These are phyloP conservation scores for Aptenodytes forsteri DNA, from an alignment of 2,113 vertebrate genomes.

Conservation along the genomic window DNA sequence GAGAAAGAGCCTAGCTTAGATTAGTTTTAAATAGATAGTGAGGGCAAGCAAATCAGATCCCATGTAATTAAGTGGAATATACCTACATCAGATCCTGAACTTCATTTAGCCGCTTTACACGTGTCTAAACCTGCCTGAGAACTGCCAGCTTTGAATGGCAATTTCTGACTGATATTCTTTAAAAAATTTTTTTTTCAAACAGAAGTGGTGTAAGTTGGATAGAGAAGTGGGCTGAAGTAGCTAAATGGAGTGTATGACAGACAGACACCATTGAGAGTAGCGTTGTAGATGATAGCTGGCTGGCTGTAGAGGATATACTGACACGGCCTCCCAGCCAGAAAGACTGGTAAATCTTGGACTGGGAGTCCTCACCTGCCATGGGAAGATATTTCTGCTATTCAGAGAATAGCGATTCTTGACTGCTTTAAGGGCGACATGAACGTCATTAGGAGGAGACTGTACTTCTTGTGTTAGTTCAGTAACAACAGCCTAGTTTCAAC, in stretches of 20 bases:
- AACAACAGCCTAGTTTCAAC: background rate
- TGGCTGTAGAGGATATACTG: background rate
- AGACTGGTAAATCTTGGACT: background rate
- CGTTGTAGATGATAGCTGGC: background rate
- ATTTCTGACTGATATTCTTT: background rate
- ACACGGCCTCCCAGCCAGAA: background rate
- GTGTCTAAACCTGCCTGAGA: background rate
- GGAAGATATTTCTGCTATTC: background rate
- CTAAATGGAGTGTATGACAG: background rate
- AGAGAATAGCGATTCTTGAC: rapidly evolving
- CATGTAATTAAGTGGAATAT: background rate
- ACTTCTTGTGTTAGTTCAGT: background rate
- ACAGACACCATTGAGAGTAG: background rate
- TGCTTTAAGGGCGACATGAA: rapidly evolving
- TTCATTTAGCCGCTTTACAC: background rate
- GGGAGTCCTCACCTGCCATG: background rate
- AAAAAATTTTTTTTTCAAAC: background rate
- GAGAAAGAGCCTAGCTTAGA: background rate
- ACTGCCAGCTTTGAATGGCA: background rate
- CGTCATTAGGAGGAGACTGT: background rate
- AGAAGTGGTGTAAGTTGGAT: background rate
- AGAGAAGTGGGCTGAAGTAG: background rate
- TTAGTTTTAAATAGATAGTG: conserved; percentile 21
- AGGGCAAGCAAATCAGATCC: background rate
- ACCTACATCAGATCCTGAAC: background rate